Base-by-base conservation (phyloP, 2,113 vertebrate genomes). In the Eretmochelys imbricata region DNA sequence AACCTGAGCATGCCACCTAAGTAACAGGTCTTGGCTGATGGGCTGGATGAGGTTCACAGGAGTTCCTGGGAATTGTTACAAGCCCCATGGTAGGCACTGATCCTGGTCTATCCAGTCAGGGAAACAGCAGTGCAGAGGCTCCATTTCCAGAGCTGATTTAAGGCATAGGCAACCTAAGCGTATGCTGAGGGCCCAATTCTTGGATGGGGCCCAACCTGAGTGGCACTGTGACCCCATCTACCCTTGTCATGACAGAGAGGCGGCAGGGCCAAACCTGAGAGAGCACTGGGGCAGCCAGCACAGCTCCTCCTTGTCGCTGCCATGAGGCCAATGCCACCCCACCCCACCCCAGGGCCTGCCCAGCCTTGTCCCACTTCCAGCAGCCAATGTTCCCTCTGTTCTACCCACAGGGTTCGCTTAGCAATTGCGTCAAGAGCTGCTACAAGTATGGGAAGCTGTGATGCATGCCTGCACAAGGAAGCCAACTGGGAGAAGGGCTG, bases 61-160 rank as follows among this genome's bases (percentile, higher is more conserved):
- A 35, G 7, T 51, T 53, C 0, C 3, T 84, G n/a, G 49, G 88
- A 88, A 89, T 22, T 1, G 38, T 0, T 3, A 80, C 65, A 80
- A 91, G 42, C 8, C 85, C 11, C 48, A 29, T 42, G 75, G 72
- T 54, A 75, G 69, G 0, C 0, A 76, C 19, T 62, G 42, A 49
- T 80, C 48, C 38, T 25, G 6, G 12, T 51, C 24, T 80, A 13
- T 80, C 46, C 78, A 80, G 5, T 29, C 25, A 49, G 79, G 31
- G 42, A 46, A 46, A 72, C 0, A 0, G 78, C 57, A 19, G 35
- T 81, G 48, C 48, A 59, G 22, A n/a, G 31, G 69, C 22, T 25
- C 51, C 55, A 50, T 50, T 91, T 35, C 6, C 6, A 35, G 31
- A 14, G 38, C 75, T 4, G 22, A 42, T 25, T 79, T 29, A 48